These are phyloP conservation scores for Cotesia chilonis DNA, from an alignment of 1,140 invertebrate species.

Conservation along the genomic window DNA sequence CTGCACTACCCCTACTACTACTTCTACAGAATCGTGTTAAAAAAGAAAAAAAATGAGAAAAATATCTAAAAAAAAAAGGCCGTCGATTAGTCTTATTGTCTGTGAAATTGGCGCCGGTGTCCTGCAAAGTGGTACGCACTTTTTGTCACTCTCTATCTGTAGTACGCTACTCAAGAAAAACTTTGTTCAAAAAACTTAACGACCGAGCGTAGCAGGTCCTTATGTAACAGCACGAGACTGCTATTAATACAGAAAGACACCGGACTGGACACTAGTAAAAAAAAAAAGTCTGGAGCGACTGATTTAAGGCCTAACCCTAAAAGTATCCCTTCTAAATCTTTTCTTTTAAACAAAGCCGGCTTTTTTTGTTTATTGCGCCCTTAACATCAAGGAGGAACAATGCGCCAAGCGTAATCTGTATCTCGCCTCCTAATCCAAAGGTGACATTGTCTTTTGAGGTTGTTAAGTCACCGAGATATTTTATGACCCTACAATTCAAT, in stretches of 20 bases:
- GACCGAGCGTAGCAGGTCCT: neutral
- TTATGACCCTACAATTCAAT: no score
- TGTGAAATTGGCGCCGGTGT: constrained; percentile 43
- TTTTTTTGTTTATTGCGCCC: constrained; percentile 30
- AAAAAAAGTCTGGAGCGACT: constrained; percentile 32
- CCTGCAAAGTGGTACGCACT: constrained; percentile 29
- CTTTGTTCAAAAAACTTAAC: constrained; percentile 30
- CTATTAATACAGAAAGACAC: constrained; percentile 38
- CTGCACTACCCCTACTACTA: no score
- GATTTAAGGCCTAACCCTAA: constrained; percentile 58
- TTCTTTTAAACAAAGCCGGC: no score
- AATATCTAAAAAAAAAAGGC: neutral
- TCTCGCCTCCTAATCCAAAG: no score
- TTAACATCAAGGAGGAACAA: constrained; percentile 24
- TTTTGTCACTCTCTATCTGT: constrained; percentile 26
- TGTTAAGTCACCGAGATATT: no score
- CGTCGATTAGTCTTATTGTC: constrained; percentile 52
- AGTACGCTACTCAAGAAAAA: neutral
- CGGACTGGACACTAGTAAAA: no score
- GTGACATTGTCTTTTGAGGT: no score
- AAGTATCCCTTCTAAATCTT: constrained; percentile 40
- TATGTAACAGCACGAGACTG: neutral
- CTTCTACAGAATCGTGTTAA: neutral
- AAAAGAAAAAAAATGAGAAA: neutral
- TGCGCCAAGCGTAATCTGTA: neutral